Evolutionary conservation across 2,888 invertebrate species (phyloP).

Genomic region (Apodemia duryi): DNA sequence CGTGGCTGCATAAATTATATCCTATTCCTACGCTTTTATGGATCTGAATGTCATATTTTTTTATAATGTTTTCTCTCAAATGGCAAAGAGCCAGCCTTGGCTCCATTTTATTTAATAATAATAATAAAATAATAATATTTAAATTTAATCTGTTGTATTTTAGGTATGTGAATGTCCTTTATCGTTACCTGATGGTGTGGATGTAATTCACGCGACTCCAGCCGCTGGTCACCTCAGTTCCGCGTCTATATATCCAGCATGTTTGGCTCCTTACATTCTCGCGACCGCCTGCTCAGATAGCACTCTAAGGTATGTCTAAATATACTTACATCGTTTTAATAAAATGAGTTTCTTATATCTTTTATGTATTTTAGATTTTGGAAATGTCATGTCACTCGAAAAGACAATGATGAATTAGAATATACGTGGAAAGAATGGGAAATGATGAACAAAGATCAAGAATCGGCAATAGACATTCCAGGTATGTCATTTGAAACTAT

Average conservation of each 20-base stretch:
- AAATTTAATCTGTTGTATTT: neutral
- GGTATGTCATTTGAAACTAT: slow-evolving; percentile 63
- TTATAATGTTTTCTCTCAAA: too few relatives aligned
- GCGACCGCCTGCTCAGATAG: slow-evolving; percentile 98
- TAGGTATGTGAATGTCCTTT: slow-evolving; percentile 92
- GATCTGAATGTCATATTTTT: too few relatives aligned
- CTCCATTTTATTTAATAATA: too few relatives aligned
- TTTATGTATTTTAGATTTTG: slow-evolving; percentile 82
- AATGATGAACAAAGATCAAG: slow-evolving; percentile 87
- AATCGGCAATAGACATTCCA: slow-evolving; percentile 84
- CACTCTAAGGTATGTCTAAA: slow-evolving; percentile 79
- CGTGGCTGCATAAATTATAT: too few relatives aligned
- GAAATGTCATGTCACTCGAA: slow-evolving; percentile 85
- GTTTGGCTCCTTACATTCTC: slow-evolving; percentile 97
- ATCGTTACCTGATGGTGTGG: slow-evolving; percentile 92
- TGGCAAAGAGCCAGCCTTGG: too few relatives aligned
- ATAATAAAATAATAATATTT: too few relatives aligned
- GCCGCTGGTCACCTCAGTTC: slow-evolving; percentile 98
- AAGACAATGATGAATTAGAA: slow-evolving; percentile 62
- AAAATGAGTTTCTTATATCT: neutral
- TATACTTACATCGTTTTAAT: slow-evolving; percentile 9
- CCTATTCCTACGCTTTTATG: too few relatives aligned
- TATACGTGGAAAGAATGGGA: slow-evolving; percentile 94
- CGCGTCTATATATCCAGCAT: slow-evolving; percentile 99
- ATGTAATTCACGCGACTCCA: slow-evolving; percentile 95